Percentiles rank a stretch among this genome's conserved stretches.
Evolutionary conservation across 2,888 invertebrate species (phyloP).

Genomic region (Helobdella robusta): DNA sequence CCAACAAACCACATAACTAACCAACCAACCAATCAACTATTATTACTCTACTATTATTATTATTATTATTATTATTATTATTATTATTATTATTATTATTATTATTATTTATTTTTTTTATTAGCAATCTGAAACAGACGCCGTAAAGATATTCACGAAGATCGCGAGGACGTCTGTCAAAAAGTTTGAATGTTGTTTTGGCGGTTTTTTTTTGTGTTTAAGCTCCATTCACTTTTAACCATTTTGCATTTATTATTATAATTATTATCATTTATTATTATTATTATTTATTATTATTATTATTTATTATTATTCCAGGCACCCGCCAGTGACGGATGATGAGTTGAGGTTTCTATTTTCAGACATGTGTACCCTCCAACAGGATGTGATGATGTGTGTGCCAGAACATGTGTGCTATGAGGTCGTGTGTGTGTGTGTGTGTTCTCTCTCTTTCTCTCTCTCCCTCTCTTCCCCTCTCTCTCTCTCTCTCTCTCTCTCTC

Average conservation of each 20-base stretch:
- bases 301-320: constrained; percentile 33
- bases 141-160: constrained; percentile 48
- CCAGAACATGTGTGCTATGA: constrained; percentile 54
- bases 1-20: too few species aligned
- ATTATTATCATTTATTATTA: not conserved
- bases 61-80: too few species aligned
- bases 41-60: too few species aligned
- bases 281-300: not conserved
- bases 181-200: constrained; percentile 41
- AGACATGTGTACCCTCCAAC: constrained; percentile 60
- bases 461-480: too few species aligned
- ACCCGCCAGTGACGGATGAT: constrained; percentile 50
- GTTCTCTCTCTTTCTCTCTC: not conserved
- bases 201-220: constrained; percentile 15
- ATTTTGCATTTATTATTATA: not conserved
- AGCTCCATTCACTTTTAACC: not conserved
- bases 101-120: constrained; percentile 24
- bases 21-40: too few species aligned
- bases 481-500: too few species aligned
- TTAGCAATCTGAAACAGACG: constrained; percentile 44
- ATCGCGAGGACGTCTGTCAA: constrained; percentile 48
- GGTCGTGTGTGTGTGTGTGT: constrained; percentile 36
- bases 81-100: too few species aligned
- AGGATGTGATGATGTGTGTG: constrained; percentile 56
- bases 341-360: constrained; percentile 62